Evolutionary conservation across 2,888 invertebrate species (phyloP), one percentile per base, ranked within the genome.

Genomic region (Drosophila parthenogenetica): DNA sequence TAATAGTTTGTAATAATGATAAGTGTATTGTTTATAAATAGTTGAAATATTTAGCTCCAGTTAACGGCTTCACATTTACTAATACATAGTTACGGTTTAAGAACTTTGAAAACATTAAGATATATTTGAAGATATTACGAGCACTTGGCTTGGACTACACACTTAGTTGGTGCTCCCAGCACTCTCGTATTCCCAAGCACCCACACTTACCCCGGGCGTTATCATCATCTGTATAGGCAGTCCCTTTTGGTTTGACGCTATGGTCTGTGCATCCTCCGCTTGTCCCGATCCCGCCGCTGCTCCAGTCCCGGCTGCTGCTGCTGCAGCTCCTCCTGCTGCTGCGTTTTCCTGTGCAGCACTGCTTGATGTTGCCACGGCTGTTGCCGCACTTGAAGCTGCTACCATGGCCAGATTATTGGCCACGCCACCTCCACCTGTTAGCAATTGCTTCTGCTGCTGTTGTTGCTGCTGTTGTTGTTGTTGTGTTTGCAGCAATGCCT

Each of bases 191-290:
- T 29, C 29, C 29, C 29, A 29, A 29, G n/a, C 29, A 63, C 74
- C 67, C 75, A 46, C 71, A 91, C 92, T 90, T 91, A 92, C 92
- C 92, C 92, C 92, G 73, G 92, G 92, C 69, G 92, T 92, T 53
- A 91, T 92, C 92, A 92, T 92, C 92, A 92, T 92, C 82, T 92
- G 92, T 37, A 90, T 89, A 57, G 92, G 91, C 70, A 90, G 69
- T 59, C 78, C 71, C 58, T 82, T 85, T 49, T 67, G 81, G 50
- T 85, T 80, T n/a, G 77, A 77, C 10, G 79, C 74, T 13, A 79
- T 57, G 13, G 83, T 86, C 48, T 68, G 57, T 60, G 61, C 75
- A 72, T 89, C 80, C 55, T 80, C 90, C 2, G 66, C 73, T 49
- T 83, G 72, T 8, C 72, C 14, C 5, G 76, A 49, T 1, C 71